Base-by-base conservation (phyloP, 2,113 vertebrate species). In the Ia io region DNA sequence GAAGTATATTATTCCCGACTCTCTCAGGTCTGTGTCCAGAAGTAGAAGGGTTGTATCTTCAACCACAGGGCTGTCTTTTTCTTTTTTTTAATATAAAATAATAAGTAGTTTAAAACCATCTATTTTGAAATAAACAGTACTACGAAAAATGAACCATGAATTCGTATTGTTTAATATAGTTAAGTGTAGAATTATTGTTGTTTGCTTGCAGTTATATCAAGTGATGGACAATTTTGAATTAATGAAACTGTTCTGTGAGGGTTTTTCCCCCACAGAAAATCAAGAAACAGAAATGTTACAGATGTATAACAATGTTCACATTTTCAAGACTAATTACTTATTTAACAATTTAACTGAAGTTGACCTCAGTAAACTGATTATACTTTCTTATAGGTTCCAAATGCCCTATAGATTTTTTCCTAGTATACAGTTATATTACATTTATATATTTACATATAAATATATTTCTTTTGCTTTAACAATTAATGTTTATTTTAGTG, bases 391-490 rank as follows among this genome's bases (percentile, higher is more conserved):
- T 20, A 69, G 20, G 0, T 82, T 74, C 12, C 22, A 82, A 35
- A 86, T 86, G 47, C 40, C 4, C 59, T 95, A 30, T 1, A 61
- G 74, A 70, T 73, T 59, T 42, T 85, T 69, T 85, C 61, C 40
- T 74, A 74, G 11, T 49, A 74, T 61, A 8, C 56, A 47, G 22
- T 20, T 25, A 40, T 78, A 35, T 86, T 90, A 12, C 3, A 87
- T 70, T 73, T 93, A 20, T 78, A 35, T 76, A 20, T 69, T 69
- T 77, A 61, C 16, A 74, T 9, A n/a, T 61, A 53, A 59, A 51
- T 86, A 51, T 49, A 18, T 86, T 84, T 94, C 17, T 86, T 78
- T 94, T 47, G 17, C 67, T 93, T 95, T 61, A 76, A 35, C 51
- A 78, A 35, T 53, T 77, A 51, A 53, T 37, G 35, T 49, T n/a